phyloP scores from a whole-genome alignment of 1,140 invertebrate species.

The Fopius arisanus region DNA sequence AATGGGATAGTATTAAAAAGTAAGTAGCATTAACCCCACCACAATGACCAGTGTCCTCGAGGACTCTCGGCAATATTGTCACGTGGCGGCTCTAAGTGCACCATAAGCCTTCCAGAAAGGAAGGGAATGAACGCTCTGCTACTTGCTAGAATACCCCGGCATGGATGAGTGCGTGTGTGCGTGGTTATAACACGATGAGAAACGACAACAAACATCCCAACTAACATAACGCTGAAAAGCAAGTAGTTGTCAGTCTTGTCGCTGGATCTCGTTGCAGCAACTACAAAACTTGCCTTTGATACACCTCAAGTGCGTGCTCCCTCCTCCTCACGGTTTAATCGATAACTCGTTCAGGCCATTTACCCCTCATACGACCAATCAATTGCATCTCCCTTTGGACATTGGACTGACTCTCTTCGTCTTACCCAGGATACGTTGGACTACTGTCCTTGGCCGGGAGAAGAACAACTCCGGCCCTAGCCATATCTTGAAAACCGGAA shows the following conservation, averaged over 20 bases:
- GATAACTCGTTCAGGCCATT: conserved; percentile 16
- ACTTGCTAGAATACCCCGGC: conserved; percentile 16
- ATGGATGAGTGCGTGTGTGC: neutral
- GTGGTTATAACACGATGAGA: neutral
- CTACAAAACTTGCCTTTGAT: neutral
- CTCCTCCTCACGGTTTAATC: neutral
- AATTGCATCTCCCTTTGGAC: conserved; percentile 1
- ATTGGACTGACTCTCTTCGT: neutral
- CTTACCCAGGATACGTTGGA: neutral
- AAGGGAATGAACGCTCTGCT: conserved; percentile 29
- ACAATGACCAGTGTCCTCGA: neutral
- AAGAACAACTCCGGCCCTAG: neutral
- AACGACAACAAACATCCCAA: neutral
- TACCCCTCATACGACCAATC: conserved; percentile 6
- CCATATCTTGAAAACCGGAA: conserved; percentile 15
- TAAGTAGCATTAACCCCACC: neutral
- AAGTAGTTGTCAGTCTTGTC: neutral
- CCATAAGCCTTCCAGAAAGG: conserved; percentile 6
- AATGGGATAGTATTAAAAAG: neutral
- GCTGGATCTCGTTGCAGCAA: neutral
- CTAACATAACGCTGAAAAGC: neutral
- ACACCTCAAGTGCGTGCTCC: neutral
- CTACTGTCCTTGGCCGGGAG: conserved; percentile 3
- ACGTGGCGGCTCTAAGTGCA: conserved; percentile 37
- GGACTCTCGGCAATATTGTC: conserved; percentile 27